A percentile compares a stretch with the other conserved stretches of the same genome.
These are phyloP conservation scores for Eucriotettix oculatus DNA, from an alignment of 2,888 invertebrate genomes.

Conservation along the genomic window DNA sequence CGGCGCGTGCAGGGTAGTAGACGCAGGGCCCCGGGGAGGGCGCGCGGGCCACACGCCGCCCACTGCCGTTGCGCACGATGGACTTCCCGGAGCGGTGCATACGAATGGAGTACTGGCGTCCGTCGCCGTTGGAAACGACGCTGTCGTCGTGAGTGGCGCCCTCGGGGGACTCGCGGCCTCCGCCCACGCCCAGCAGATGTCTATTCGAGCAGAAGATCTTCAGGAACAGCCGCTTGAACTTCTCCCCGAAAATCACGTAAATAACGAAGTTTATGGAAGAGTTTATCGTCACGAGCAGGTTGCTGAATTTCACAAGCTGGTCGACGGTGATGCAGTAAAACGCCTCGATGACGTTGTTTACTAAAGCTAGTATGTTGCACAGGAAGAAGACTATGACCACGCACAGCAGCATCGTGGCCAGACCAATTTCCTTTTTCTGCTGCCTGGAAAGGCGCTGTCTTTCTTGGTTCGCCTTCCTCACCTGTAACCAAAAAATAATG, in stretches of 20 bases:
- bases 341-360: conserved; percentile 73
- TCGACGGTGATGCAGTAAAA: conserved; percentile 49
- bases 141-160: conserved; percentile 65
- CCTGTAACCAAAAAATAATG: conserved; percentile 30
- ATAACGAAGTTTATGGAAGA: conserved; percentile 96
- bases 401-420: conserved; percentile 88
- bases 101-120: conserved; percentile 30
- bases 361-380: conserved; percentile 75
- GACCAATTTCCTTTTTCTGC: conserved; percentile 80
- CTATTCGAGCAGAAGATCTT: conserved; percentile 56
- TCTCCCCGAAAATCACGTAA: conserved; percentile 94
- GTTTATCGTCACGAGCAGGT: conserved; percentile 89
- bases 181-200: conserved; percentile 21
- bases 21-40: conserved; percentile 34
- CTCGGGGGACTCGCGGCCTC: conserved; percentile 43
- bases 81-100: conserved; percentile 17
- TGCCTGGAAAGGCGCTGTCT: conserved; percentile 76
- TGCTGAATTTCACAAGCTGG: conserved; percentile 64
- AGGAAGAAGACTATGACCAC: conserved; percentile 89
- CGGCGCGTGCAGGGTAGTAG: conserved; percentile 31
- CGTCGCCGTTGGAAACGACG: conserved; percentile 61
- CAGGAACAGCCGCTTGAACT: conserved; percentile 78
- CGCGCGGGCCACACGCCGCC: conserved; percentile 17
- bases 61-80: neutral
- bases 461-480: conserved; percentile 76